Conservation (phyloP, 1,140 invertebrate genomes). For the Odontomachus brunneus region DNA sequence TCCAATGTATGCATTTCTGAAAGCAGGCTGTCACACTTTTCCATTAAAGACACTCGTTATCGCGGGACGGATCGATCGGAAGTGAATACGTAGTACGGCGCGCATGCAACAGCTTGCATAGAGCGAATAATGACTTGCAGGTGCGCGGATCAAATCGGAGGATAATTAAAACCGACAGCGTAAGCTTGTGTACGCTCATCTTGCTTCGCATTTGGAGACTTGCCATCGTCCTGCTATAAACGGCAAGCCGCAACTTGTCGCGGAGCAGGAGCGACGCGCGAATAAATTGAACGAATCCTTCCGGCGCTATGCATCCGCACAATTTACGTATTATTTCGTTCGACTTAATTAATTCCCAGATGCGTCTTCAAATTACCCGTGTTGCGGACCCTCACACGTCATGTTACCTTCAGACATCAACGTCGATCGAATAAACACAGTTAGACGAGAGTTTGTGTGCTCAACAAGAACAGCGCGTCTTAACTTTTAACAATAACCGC, state of each 20-base stretch:
- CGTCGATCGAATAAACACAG: neutral
- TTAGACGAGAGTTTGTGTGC: no score
- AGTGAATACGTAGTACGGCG: neutral
- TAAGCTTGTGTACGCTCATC: conserved; percentile 39
- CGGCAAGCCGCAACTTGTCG: conserved; percentile 44
- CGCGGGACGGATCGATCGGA: neutral
- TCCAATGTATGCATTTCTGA: neutral
- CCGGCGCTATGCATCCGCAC: conserved; percentile 15
- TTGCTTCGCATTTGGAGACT: conserved; percentile 41
- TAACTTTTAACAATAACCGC: no score
- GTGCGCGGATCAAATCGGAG: conserved; percentile 23
- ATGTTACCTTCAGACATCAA: no score
- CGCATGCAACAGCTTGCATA: conserved; percentile 34
- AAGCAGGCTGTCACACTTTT: no score
- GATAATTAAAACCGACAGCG: conserved; percentile 54
- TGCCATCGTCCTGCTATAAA: conserved; percentile 29
- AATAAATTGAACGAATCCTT: conserved; percentile 39
- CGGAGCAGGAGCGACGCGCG: conserved; percentile 19
- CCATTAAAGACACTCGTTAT: neutral
- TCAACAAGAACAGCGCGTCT: no score
- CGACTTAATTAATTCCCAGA: conserved; percentile 21
- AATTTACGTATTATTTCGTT: neutral
- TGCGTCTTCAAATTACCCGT: neutral
- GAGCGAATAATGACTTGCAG: conserved; percentile 43
- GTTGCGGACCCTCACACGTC: neutral